phyloP scores from a whole-genome alignment of 2,888 invertebrate species.

The Synanthedon vespiformis region DNA sequence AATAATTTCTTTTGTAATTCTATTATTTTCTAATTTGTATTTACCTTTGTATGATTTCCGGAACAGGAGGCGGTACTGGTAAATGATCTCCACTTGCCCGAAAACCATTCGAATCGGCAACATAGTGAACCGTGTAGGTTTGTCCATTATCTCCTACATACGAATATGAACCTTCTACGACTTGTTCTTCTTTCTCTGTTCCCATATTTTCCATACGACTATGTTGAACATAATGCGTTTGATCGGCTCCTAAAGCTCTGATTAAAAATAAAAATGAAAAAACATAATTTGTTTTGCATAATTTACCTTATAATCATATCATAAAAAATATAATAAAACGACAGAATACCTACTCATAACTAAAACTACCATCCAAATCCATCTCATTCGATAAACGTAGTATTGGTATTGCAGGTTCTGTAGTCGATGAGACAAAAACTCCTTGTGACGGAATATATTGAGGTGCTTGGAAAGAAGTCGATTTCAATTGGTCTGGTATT shows the following conservation, averaged over 20 bases:
- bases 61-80: conserved; percentile 81
- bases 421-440: conserved; percentile 45
- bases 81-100: conserved; percentile 81
- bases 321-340: too few species aligned
- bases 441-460: conserved; percentile 41
- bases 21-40: conserved; percentile 1
- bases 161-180: conserved; percentile 73
- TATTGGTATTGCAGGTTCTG: conserved; percentile 63
- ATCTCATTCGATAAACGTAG: conserved; percentile 66
- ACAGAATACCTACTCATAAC: conserved; percentile 59
- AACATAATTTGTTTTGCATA: conserved; percentile 2
- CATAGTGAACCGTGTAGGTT: conserved; percentile 74
- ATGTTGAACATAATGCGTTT: conserved; percentile 66
- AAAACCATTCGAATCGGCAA: conserved; percentile 83
- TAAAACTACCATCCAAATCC: conserved; percentile 68
- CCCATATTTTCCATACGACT: conserved; percentile 70
- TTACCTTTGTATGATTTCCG: conserved; percentile 75
- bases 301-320: too few species aligned
- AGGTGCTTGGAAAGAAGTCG: conserved; percentile 28
- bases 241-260: conserved; percentile 64
- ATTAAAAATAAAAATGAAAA: conserved; percentile 9
- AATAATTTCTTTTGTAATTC: not conserved
- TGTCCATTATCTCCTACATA: conserved; percentile 74
- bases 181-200: conserved; percentile 70
- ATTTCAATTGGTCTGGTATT: conserved; percentile 36